Percentiles rank a stretch among this genome's conserved stretches.
Conservation (phyloP, 2,797 vertebrate species). For the Aulostomus chinensis region DNA sequence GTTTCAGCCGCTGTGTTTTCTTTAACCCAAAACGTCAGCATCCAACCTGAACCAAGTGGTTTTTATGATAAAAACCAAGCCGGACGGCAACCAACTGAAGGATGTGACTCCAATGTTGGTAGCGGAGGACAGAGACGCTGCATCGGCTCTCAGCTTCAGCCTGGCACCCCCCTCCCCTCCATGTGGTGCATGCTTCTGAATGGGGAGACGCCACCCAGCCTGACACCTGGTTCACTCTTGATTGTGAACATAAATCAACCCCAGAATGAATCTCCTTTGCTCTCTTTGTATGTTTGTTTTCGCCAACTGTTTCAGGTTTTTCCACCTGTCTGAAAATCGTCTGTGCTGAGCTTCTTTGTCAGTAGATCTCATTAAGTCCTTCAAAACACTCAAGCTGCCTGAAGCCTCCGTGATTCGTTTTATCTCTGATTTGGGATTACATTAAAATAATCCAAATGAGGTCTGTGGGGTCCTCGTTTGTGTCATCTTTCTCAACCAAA, state of each 20-base stretch:
- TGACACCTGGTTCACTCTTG: slow-evolving; percentile 23
- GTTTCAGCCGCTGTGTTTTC: too few species aligned
- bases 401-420: slow-evolving; percentile 63
- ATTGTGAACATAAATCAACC: slow-evolving; percentile 53
- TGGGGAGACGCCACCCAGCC: not conserved
- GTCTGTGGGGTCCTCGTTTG: slow-evolving; percentile 52
- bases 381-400: slow-evolving; percentile 54
- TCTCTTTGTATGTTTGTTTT: slow-evolving; percentile 57
- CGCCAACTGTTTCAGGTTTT: slow-evolving; percentile 15
- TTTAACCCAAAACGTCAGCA: too few species aligned
- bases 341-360: slow-evolving; percentile 50
- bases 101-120: too few species aligned
- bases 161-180: not conserved
- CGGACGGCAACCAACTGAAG: too few species aligned
- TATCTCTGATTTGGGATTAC: slow-evolving; percentile 68
- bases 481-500: not conserved
- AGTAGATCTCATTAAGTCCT: slow-evolving; percentile 66
- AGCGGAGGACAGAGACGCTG: too few species aligned
- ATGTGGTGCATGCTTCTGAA: not conserved
- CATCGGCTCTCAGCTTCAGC: not conserved
- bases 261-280: slow-evolving; percentile 40
- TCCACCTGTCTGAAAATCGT: slow-evolving; percentile 40
- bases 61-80: too few species aligned
- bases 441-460: slow-evolving; percentile 70
- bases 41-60: too few species aligned